These are phyloP conservation scores for Vesta saturnalis DNA, from an alignment of 2,888 invertebrate species.

Conservation along the genomic window DNA sequence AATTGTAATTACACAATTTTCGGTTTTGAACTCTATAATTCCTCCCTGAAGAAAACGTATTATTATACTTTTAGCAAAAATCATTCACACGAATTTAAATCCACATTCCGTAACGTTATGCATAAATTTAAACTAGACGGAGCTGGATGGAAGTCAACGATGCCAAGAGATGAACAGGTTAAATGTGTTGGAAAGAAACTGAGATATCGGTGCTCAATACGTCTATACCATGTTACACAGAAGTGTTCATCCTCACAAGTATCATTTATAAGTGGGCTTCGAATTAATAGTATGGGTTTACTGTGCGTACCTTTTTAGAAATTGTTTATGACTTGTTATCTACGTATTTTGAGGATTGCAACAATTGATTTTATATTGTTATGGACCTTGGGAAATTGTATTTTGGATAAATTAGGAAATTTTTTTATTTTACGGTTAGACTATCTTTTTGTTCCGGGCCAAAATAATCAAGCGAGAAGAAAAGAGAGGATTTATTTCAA, in stretches of 20 bases:
- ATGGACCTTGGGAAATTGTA: neutral
- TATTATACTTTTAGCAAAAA: conserved; percentile 41
- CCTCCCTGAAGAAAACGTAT: conserved; percentile 49
- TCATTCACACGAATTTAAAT: conserved; percentile 16
- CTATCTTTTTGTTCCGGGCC: no score
- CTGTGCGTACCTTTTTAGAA: neutral
- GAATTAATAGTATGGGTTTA: no score
- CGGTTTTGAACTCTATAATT: conserved; percentile 55
- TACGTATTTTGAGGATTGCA: neutral
- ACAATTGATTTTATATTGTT: neutral
- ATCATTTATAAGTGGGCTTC: conserved; percentile 72
- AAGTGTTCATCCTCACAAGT: conserved; percentile 83
- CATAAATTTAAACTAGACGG: conserved; percentile 43
- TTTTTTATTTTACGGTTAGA: no score
- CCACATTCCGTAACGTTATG: conserved; percentile 56
- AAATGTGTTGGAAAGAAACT: conserved; percentile 86
- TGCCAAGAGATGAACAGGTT: conserved; percentile 85
- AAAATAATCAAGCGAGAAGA: no score
- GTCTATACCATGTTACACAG: conserved; percentile 84
- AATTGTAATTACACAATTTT: conserved; percentile 53
- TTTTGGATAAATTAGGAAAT: no score
- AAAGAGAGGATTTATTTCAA: no score
- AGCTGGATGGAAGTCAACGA: conserved; percentile 83
- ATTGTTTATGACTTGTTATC: neutral
- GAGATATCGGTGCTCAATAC: conserved; percentile 81